Conservation (phyloP, 2,797 vertebrate genomes). For the Oreortyx pictus region DNA sequence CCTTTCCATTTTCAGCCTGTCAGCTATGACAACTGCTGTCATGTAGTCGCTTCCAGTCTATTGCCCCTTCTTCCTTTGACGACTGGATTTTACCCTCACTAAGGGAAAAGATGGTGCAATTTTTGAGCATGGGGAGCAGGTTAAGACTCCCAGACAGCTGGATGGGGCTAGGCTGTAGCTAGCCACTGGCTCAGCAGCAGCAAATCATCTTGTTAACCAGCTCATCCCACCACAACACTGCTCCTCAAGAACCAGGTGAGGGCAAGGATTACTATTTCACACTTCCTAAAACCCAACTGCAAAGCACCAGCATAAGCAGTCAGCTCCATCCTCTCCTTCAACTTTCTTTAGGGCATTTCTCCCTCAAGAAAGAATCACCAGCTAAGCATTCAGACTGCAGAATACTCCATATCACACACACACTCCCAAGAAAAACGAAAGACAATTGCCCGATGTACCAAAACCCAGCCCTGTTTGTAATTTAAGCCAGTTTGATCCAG, state of each 20-base stretch:
- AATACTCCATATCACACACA: background rate
- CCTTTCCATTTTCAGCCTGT: slow-evolving; percentile 25
- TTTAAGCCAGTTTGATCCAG: background rate
- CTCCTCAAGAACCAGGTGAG: background rate
- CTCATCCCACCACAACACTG: rapidly evolving
- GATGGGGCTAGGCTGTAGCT: background rate
- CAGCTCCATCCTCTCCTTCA: background rate
- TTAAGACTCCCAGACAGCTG: background rate
- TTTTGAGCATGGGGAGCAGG: background rate
- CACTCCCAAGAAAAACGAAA: background rate
- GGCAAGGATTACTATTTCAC: background rate
- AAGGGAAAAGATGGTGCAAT: background rate
- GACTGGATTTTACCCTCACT: background rate
- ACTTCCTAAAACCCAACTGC: background rate
- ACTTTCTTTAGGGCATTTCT: background rate
- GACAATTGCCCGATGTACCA: background rate
- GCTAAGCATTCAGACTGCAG: background rate
- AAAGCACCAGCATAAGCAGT: rapidly evolving
- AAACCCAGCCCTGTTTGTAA: background rate
- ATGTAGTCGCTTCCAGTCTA: slow-evolving; percentile 57
- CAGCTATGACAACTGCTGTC: slow-evolving; percentile 29
- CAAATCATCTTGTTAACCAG: background rate
- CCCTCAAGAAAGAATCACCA: background rate
- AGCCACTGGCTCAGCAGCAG: background rate
- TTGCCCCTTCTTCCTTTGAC: background rate